These are phyloP conservation scores for Mus caroli DNA, from an alignment of 2,797 vertebrate genomes.

Conservation along the genomic window DNA sequence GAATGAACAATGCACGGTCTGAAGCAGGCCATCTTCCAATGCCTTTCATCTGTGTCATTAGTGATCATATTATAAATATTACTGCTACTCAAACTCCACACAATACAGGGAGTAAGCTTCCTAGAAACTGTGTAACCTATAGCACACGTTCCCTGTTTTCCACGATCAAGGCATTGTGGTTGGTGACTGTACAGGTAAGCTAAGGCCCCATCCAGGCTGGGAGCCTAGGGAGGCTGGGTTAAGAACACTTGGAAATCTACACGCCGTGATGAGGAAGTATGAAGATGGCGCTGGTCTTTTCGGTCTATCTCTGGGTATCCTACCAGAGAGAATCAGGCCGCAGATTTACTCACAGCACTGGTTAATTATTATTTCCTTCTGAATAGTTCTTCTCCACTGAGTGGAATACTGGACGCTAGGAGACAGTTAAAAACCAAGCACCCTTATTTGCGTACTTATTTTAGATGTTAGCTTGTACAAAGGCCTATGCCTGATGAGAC, in stretches of 20 bases:
- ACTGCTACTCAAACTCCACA: not conserved
- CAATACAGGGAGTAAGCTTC: not conserved
- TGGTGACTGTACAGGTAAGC: not conserved
- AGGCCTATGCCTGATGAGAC: slow-evolving; percentile 56
- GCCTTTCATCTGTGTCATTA: not conserved
- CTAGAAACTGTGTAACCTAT: not conserved
- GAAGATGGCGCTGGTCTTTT: not conserved
- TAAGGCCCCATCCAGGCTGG: not conserved
- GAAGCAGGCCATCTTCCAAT: not conserved
- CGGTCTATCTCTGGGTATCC: not conserved
- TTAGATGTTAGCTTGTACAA: slow-evolving; percentile 55
- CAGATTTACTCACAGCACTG: not conserved
- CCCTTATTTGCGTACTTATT: slow-evolving; percentile 61
- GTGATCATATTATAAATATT: not conserved
- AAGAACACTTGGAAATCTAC: slow-evolving; percentile 26
- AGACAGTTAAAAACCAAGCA: slow-evolving; percentile 56
- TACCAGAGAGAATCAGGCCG: slow-evolving; percentile 21
- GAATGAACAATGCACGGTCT: not conserved
- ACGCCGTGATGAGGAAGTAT: not conserved
- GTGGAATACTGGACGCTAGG: slow-evolving; percentile 39
- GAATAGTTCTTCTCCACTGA: slow-evolving; percentile 56
- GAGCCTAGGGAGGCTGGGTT: not conserved
- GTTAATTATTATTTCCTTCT: not conserved
- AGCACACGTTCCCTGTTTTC: not conserved
- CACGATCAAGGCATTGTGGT: not conserved